Conservation (phyloP, 2,113 vertebrate genomes). For the Datnioides undecimradiatus region DNA sequence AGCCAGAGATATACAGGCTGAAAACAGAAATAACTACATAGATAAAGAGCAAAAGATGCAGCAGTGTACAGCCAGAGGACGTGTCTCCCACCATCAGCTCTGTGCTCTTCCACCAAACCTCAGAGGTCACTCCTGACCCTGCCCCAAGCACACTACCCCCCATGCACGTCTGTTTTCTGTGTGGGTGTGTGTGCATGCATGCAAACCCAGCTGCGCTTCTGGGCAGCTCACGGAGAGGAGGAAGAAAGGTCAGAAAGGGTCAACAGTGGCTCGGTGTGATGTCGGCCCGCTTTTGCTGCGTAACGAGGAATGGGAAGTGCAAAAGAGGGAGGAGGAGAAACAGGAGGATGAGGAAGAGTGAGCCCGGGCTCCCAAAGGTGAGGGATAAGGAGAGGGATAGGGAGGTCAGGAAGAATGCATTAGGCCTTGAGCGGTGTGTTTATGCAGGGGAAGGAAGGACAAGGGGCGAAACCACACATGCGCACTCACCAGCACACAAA, state of each 20-base stretch:
- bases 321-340: slow-evolving; percentile 43
- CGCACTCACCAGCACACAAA: not conserved
- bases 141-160: slow-evolving; percentile 51
- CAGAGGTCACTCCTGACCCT: slow-evolving; percentile 71
- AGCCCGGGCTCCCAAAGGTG: slow-evolving; percentile 43
- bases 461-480: slow-evolving; percentile 35
- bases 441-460: slow-evolving; percentile 28
- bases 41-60: slow-evolving; percentile 35
- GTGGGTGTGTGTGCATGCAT: slow-evolving; percentile 45
- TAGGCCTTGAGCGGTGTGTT: slow-evolving; percentile 57
- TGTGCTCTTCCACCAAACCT: slow-evolving; percentile 48
- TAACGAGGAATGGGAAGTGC: slow-evolving; percentile 53
- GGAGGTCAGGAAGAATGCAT: slow-evolving; percentile 59
- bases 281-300: slow-evolving; percentile 49
- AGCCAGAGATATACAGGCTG: not conserved
- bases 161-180: slow-evolving; percentile 27
- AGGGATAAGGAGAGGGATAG: slow-evolving; percentile 47
- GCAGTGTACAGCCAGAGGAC: slow-evolving; percentile 53
- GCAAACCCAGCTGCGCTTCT: slow-evolving; percentile 36
- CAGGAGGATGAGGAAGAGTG: slow-evolving; percentile 36
- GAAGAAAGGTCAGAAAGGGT: slow-evolving; percentile 64
- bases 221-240: slow-evolving; percentile 58
- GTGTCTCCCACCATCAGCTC: slow-evolving; percentile 66
- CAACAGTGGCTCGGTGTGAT: slow-evolving; percentile 58
- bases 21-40: slow-evolving; percentile 6